Conservation (phyloP, 2,113 vertebrate genomes). For the Tautogolabrus adspersus region DNA sequence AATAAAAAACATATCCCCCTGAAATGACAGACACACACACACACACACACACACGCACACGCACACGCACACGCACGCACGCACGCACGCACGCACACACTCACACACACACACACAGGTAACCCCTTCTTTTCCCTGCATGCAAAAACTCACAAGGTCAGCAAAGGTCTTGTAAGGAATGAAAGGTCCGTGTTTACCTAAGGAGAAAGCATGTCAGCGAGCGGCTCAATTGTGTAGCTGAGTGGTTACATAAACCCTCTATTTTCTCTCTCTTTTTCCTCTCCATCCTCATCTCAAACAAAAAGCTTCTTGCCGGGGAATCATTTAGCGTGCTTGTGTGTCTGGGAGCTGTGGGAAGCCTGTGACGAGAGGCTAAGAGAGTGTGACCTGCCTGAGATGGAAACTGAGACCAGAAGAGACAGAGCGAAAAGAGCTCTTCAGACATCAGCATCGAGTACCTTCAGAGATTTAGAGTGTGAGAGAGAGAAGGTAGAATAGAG, state of each 20-base stretch:
- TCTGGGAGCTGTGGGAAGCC: conserved; percentile 55
- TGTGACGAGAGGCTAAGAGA: conserved; percentile 60
- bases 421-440: conserved; percentile 44
- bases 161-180: conserved; percentile 54
- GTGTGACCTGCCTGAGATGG: conserved; percentile 67
- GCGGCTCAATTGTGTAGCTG: conserved; percentile 64
- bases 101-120: conserved; percentile 5
- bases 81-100: no score
- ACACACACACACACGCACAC: not conserved
- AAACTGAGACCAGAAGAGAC: conserved; percentile 54
- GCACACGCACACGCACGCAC: no score
- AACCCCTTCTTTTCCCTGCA: not conserved
- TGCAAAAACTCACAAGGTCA: conserved; percentile 52
- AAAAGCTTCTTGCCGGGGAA: conserved; percentile 65
- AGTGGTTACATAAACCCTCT: conserved; percentile 70
- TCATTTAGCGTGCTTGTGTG: conserved; percentile 66
- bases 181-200: conserved; percentile 62
- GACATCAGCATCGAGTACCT: conserved; percentile 46
- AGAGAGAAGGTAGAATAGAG: conserved; percentile 5
- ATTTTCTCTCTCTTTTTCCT: conserved; percentile 51
- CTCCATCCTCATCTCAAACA: conserved; percentile 59
- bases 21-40: not conserved
- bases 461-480: conserved; percentile 12
- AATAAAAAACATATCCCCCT: not conserved
- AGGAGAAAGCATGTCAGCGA: conserved; percentile 56